Evolutionary conservation across 64 coral and sea anemone species (phyloP).

Genomic region (Cladopsammia gracilis): DNA sequence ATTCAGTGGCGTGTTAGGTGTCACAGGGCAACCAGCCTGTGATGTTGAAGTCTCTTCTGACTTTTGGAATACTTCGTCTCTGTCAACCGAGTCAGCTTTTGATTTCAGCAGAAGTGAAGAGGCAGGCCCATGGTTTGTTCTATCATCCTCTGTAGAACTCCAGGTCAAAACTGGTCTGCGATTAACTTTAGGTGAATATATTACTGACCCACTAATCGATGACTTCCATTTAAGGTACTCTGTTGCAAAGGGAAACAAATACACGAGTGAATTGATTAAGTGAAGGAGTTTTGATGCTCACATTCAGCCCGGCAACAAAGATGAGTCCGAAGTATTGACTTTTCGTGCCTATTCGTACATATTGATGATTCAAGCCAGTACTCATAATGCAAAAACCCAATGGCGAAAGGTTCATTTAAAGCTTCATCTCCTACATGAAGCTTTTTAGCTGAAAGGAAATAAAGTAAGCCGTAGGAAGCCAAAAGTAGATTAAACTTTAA

Average conservation of each 20-base stretch:
- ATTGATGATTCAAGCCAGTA: too few relatives aligned
- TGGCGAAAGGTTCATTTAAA: too few relatives aligned
- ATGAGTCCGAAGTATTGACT: too few relatives aligned
- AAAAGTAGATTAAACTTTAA: too few relatives aligned
- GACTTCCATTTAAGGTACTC: conserved; percentile 27
- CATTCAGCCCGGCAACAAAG: too few relatives aligned
- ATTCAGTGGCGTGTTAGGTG: conserved; percentile 57
- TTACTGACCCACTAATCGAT: neutral
- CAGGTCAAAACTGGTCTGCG: conserved; percentile 42
- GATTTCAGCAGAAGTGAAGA: neutral
- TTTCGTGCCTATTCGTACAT: too few relatives aligned
- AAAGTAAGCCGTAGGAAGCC: too few relatives aligned
- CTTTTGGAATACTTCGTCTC: conserved; percentile 83
- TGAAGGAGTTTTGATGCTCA: neutral
- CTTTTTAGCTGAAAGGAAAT: too few relatives aligned
- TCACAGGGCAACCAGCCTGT: neutral
- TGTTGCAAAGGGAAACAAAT: neutral
- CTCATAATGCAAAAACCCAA: too few relatives aligned
- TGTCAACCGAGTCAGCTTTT: conserved; percentile 53
- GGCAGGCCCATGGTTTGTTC: neutral
- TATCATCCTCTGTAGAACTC: conserved; percentile 23
- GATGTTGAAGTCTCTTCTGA: conserved; percentile 15
- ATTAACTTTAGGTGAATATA: conserved; percentile 26
- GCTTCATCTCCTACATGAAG: too few relatives aligned
- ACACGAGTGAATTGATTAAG: neutral